These are phyloP conservation scores for Antedon mediterranea DNA, from an alignment of 53 echinoderm and acorn worm genomes.

Conservation along the genomic window DNA sequence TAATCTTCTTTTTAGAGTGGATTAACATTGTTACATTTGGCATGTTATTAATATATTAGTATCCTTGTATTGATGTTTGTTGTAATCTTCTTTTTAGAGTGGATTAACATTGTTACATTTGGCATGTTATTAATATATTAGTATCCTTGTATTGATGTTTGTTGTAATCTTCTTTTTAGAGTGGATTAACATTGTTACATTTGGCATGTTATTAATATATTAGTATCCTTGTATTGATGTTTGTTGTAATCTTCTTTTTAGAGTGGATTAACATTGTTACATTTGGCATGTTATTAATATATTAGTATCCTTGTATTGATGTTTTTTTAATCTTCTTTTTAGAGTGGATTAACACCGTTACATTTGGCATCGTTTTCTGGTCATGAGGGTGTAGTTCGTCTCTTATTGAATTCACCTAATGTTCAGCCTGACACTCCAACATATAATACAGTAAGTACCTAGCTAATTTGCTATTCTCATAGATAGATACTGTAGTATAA, in stretches of 20 bases:
- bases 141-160: neutral
- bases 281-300: too few species aligned
- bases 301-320: neutral
- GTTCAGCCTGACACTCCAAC: slow-evolving; percentile 86
- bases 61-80: neutral
- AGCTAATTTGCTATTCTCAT: too few species aligned
- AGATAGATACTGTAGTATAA: too few species aligned
- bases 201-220: too few species aligned
- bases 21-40: slow-evolving; percentile 81
- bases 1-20: slow-evolving; percentile 44
- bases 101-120: slow-evolving; percentile 89
- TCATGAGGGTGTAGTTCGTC: slow-evolving; percentile 75
- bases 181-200: slow-evolving; percentile 87
- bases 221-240: neutral
- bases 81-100: slow-evolving; percentile 28
- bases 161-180: slow-evolving; percentile 20
- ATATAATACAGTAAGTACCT: neutral
- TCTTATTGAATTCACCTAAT: slow-evolving; percentile 86
- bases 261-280: neutral
- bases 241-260: neutral
- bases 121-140: too few species aligned
- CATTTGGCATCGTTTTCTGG: slow-evolving; percentile 84
- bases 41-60: too few species aligned
- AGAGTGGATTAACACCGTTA: slow-evolving; percentile 88
- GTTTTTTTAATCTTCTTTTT: neutral